Evolutionary conservation across 2,888 invertebrate genomes (phyloP), one percentile per base, ranked within the genome.

Genomic region (Diloba caeruleocephala): DNA sequence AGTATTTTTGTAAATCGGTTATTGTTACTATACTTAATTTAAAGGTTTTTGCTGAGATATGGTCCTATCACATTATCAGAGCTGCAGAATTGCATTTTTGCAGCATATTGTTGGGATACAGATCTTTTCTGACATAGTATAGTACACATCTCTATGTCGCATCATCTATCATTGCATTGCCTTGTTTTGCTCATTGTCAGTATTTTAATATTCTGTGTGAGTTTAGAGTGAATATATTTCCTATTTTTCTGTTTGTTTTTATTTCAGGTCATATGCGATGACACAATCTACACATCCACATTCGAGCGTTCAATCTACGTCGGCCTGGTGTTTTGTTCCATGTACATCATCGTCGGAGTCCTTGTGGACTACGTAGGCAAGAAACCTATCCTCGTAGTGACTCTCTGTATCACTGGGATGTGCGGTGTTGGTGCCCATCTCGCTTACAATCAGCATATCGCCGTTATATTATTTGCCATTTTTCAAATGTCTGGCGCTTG

Each of bases 241-340:
- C n/a, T n/a, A n/a, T n/a, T n/a, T 2, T 21, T 7, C 7, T 21
- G 2, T 21, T 0, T n/a, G n/a, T 39, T 42, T 39, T 21, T 8
- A 39, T 64, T 60, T 1, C 77, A 92, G 92, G 48, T 78, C 0
- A 57, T 78, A 23, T 96, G 96, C 71, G 84, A 88, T 14, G 90
- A 94, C 10, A 85, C 89, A 0, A 93, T 96, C 57, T 95, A 96
- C 74, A 84, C 93, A 0, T 86, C 88, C 0, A 95, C 96, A 1
- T 96, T 96, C 74, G 86, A 94, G 68, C 95, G 95, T 42, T 95
- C 96, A 25, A 93, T 96, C 58, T 93, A 94, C 56, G 95, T 96
- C 66, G 96, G 96, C 0, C 87, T 94, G 0, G 94, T 94, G 3
- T 96, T 96, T 73, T 92, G 95, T 25, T 73, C 95, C 0, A 95